Conservation (phyloP, 2,797 vertebrate genomes). For the Argentina silus region DNA sequence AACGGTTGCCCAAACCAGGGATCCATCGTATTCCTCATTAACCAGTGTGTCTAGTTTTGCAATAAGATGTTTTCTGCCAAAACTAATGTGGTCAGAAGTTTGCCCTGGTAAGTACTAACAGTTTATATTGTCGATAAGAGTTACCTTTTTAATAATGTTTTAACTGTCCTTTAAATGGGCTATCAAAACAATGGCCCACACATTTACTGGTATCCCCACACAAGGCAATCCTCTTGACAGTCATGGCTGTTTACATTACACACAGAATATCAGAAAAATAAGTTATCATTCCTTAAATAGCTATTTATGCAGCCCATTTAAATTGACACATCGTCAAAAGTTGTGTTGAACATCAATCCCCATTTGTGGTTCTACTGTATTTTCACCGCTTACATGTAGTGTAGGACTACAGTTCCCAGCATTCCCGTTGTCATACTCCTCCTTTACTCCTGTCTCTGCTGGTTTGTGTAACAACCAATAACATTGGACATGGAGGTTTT, state of each 20-base stretch:
- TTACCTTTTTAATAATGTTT: slow-evolving; percentile 34
- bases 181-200: slow-evolving; percentile 23
- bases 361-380: slow-evolving; percentile 44
- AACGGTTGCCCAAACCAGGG: slow-evolving; percentile 73
- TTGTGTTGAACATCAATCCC: slow-evolving; percentile 30
- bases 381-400: slow-evolving; percentile 23
- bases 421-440: slow-evolving; percentile 29
- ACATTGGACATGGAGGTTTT: slow-evolving; percentile 74
- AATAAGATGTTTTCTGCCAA: slow-evolving; percentile 48
- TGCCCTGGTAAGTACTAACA: slow-evolving; percentile 70
- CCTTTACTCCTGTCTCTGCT: slow-evolving; percentile 78
- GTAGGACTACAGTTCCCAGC: slow-evolving; percentile 22
- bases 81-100: slow-evolving; percentile 66
- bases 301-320: slow-evolving; percentile 64
- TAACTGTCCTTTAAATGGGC: slow-evolving; percentile 75
- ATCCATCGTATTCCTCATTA: slow-evolving; percentile 55
- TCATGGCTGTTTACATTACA: too few species aligned
- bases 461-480: slow-evolving; percentile 79
- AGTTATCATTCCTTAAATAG: not conserved
- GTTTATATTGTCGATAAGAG: slow-evolving; percentile 38
- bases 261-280: too few species aligned
- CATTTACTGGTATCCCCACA: not conserved
- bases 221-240: not conserved
- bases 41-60: slow-evolving; percentile 47
- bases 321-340: slow-evolving; percentile 49